These are phyloP conservation scores for Xanthorhoe designata DNA, from an alignment of 2,888 invertebrate species.

Conservation along the genomic window DNA sequence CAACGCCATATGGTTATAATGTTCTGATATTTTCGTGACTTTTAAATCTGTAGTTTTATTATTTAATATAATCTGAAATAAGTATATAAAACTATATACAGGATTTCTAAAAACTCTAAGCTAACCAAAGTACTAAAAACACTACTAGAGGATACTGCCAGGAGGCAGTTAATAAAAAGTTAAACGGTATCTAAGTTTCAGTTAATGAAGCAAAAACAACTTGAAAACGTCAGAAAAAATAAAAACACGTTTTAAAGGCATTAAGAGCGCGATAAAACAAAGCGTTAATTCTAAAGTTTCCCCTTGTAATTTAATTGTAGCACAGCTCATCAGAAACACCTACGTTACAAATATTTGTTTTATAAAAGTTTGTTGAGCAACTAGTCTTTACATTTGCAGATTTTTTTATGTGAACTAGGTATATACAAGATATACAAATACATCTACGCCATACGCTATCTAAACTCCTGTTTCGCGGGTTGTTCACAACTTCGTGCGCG, in stretches of 20 bases:
- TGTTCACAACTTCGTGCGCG: too few species aligned
- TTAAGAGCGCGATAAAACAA: constrained; percentile 52
- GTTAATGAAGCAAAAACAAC: constrained; percentile 13
- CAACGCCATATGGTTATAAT: not conserved
- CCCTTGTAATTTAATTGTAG: constrained; percentile 81
- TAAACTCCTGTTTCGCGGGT: too few species aligned
- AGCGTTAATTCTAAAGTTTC: constrained; percentile 66
- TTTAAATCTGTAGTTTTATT: not conserved
- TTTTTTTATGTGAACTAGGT: too few species aligned
- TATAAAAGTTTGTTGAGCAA: not conserved
- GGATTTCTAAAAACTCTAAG: too few species aligned
- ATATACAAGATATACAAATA: too few species aligned
- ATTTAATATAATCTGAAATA: too few species aligned
- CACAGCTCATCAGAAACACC: constrained; percentile 17
- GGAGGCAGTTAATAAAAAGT: not conserved
- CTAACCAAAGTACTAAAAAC: not conserved
- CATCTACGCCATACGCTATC: too few species aligned
- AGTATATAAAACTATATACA: too few species aligned
- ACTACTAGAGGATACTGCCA: not conserved
- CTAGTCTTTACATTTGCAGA: too few species aligned
- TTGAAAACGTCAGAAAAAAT: constrained; percentile 31
- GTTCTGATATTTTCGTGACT: too few species aligned
- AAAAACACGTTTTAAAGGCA: constrained; percentile 43
- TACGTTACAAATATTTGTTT: not conserved
- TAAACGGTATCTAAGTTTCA: constrained; percentile 1